phyloP scores from a whole-genome alignment of 2,113 vertebrate genomes.

The Capreolus pygargus region DNA sequence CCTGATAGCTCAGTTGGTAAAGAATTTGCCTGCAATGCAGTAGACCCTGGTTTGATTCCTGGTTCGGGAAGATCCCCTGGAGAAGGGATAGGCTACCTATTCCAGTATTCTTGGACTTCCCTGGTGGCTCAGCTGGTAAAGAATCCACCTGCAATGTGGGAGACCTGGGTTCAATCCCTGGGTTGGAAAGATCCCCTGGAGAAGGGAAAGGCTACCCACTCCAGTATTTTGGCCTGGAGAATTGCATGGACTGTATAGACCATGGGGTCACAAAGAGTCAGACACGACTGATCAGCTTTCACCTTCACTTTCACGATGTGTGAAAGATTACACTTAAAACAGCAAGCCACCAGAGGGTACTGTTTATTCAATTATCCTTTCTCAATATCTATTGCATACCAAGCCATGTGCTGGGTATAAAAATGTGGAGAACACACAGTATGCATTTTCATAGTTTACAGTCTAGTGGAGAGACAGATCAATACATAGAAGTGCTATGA shows the following conservation, averaged over 20 bases:
- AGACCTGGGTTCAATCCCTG: neutral
- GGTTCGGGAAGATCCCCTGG: neutral
- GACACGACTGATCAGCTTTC: neutral
- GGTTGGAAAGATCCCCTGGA: neutral
- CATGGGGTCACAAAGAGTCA: neutral
- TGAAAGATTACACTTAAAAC: neutral
- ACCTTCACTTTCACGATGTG: neutral
- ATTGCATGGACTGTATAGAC: neutral
- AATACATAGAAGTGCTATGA: neutral
- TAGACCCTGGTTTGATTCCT: neutral
- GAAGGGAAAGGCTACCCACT: neutral
- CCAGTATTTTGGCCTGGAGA: neutral
- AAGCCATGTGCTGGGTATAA: slow-evolving; percentile 62
- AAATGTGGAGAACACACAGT: neutral
- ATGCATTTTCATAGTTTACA: neutral
- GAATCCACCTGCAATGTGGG: neutral
- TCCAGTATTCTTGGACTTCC: neutral
- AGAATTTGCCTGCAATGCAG: neutral
- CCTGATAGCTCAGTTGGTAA: neutral
- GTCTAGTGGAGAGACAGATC: neutral
- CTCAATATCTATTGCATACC: neutral
- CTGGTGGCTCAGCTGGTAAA: neutral
- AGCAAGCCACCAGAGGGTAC: slow-evolving; percentile 41
- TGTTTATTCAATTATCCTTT: slow-evolving; percentile 42
- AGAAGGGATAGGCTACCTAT: neutral